Evolutionary conservation across 2,113 vertebrate genomes (phyloP), one percentile per base, ranked within the genome.

Genomic region (Ophthalmolycus amberensis): DNA sequence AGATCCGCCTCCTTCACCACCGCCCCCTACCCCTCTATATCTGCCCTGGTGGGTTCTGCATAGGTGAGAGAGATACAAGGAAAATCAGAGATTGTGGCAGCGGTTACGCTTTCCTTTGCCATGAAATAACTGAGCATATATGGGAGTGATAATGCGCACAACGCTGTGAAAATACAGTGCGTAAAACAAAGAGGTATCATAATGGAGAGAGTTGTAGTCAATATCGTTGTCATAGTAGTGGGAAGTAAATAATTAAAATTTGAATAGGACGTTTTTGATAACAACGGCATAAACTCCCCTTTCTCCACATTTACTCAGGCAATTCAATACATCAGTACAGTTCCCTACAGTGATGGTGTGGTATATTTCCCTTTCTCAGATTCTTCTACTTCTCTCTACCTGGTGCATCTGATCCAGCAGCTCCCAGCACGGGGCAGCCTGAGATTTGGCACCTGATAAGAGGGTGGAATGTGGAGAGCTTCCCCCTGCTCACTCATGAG

Each of bases 1-100:
- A 27, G 91, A 69, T 85, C 91, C 94, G 93, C 93, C 94, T 91
- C 80, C 82, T 88, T 80, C 27, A 29, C 63, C 16, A 18, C 25
- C 72, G 38, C 82, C 32, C 25, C 65, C 42, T 25, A 5, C 37
- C 22, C 32, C 60, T 52, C 50, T 3, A 9, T 7, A 22, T 20
- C 3, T 52, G 50, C 14, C 59, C 50, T 52, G 20, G 9, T 20
- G 50, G 18, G 9, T 29, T 59, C 8, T 9, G 14, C 11, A 10
- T 54, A 56, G 54, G 46, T 42, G 52, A 59, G 9, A 1, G 38
- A 38, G 32, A 60, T 37, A 10, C 2, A n/a, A 50, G 22, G 15
- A 4, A 14, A 34, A 6, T 1, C 12, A 20, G 56, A n/a, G 1
- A 11, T 2, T 5, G 16, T 50, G 44, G 14, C 44, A 15, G 15